Conservation (phyloP, 2,797 vertebrate species). For the Thunnus albacares region DNA sequence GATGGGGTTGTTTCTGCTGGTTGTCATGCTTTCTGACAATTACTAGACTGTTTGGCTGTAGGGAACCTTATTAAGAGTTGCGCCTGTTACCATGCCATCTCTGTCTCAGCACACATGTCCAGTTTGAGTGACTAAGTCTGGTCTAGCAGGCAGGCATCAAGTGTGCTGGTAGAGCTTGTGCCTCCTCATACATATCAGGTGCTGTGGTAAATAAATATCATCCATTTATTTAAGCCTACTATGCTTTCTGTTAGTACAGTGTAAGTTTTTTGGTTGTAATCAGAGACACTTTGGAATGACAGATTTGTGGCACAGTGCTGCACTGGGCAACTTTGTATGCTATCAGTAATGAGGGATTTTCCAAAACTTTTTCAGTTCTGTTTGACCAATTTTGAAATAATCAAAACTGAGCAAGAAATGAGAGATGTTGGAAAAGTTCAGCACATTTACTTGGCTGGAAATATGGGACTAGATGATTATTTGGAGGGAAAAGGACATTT, state of each 20-base stretch:
- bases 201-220: conserved; percentile 16
- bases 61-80: conserved; percentile 23
- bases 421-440: conserved; percentile 1
- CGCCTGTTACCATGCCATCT: conserved; percentile 11
- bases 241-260: conserved; percentile 3
- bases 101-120: conserved; percentile 26
- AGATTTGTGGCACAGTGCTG: background rate
- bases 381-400: conserved; percentile 14
- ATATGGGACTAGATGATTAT: background rate
- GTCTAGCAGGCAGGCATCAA: background rate
- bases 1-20: conserved; percentile 42
- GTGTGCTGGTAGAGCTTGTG: background rate
- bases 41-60: conserved; percentile 39
- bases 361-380: background rate
- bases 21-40: conserved; percentile 61
- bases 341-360: conserved; percentile 6
- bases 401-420: background rate
- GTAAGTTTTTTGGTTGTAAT: background rate
- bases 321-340: background rate
- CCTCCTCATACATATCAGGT: background rate
- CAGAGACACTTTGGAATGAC: background rate
- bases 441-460: background rate
- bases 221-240: background rate
- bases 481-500: background rate
- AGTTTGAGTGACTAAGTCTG: background rate